Percentiles rank a stretch among this genome's conserved stretches.
These are phyloP conservation scores for Pangasius sanitwongsei DNA, from an alignment of 2,797 vertebrate genomes.

Conservation along the genomic window DNA sequence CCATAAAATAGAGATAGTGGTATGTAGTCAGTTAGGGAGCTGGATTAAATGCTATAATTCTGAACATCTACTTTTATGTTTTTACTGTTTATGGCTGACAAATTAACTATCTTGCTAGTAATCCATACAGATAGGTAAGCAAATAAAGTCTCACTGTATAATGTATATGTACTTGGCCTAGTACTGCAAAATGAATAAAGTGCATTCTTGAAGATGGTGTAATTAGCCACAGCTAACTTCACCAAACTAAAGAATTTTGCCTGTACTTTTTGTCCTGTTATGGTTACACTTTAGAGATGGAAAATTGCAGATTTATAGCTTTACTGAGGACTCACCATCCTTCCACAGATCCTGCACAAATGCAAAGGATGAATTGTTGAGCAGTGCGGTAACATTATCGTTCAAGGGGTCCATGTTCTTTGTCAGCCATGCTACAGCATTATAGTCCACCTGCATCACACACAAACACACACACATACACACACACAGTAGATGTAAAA, in stretches of 20 bases:
- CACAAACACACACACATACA: constrained; percentile 72
- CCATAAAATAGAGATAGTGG: not conserved
- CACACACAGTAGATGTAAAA: constrained; percentile 6
- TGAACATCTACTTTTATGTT: too few relatives aligned
- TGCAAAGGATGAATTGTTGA: constrained; percentile 89
- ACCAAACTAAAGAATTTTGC: not conserved
- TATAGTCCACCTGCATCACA: constrained; percentile 86
- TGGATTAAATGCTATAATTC: too few relatives aligned
- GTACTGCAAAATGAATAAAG: not conserved
- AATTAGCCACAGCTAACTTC: not conserved
- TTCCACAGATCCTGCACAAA: constrained; percentile 96
- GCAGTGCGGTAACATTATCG: constrained; percentile 90
- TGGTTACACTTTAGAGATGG: not conserved
- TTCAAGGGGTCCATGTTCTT: constrained; percentile 99
- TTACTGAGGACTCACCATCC: constrained; percentile 78
- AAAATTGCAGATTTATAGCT: not conserved
- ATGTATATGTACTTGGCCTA: too few relatives aligned
- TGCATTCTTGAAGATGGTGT: not conserved
- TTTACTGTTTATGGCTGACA: too few relatives aligned
- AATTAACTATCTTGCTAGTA: too few relatives aligned
- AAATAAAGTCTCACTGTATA: too few relatives aligned
- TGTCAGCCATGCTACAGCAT: constrained; percentile 88
- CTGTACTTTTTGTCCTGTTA: not conserved
- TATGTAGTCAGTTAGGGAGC: too few relatives aligned
- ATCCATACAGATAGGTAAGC: not conserved